Evolutionary conservation across 2,888 invertebrate species (phyloP), one percentile per base, ranked within the genome.

Genomic region (Scaptodrosophila latifasciaeformis): DNA sequence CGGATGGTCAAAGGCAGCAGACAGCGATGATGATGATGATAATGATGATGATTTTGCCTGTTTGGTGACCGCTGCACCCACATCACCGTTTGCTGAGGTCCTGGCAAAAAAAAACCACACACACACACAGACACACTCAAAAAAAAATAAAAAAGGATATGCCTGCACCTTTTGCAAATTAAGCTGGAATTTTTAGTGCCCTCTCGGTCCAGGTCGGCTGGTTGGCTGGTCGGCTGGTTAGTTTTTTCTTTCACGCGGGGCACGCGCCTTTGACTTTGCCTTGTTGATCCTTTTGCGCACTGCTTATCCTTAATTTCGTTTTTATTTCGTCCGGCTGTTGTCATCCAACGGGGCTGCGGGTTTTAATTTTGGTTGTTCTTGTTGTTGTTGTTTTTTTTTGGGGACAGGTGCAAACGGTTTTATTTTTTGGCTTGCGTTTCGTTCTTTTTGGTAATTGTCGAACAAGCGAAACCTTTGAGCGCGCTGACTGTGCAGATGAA

Each of bases 271-370:
- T 49, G 57, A 48, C 46, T 6, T 10, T 34, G 34, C 34, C 34
- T 7, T 13, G 56, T 53, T 56, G 59, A 59, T 59, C 62, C 68
- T 63, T n/a, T n/a, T n/a, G n/a, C 54, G 69, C 70, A 62, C 66
- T 68, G 67, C 75, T 71, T 70, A 70, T 70, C 72, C 72, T 71
- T 62, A 70, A 70, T 70, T 71, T 68, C 59, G 64, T 57, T 61
- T 58, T 52, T 55, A 59, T 54, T 55, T 57, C 15, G 31, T 39
- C 53, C 46, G 48, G 42, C 2, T 15, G 9, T 10, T 37, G 18
- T 37, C n/a, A 17, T 15, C 6, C 37, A 17, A 17, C 17, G 10
- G 10, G 10, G 6, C 1, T 2, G 37, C 18, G 17, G 10, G 45
- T 13, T 4, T 1, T 12, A n/a, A 34, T 34, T 12, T 13, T n/a